These are phyloP conservation scores for Coremacera marginata DNA, from an alignment of 2,888 invertebrate species.

Conservation along the genomic window DNA sequence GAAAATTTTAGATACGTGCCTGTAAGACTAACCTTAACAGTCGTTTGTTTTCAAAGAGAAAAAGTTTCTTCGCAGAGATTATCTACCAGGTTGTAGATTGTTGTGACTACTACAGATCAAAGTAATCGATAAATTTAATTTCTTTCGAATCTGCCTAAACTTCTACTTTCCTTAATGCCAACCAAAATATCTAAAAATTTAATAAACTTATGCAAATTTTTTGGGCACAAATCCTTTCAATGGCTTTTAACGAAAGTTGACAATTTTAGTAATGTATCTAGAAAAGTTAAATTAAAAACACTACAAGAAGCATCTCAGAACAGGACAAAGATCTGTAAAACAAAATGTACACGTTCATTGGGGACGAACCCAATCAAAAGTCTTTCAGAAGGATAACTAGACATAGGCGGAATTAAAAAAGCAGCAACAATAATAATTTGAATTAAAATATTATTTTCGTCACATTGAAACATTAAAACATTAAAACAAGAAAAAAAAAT, in stretches of 20 bases:
- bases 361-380: background rate
- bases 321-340: background rate
- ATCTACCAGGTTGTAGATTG: no score
- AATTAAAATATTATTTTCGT: slow-evolving; percentile 31
- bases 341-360: background rate
- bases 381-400: background rate
- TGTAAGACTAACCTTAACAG: no score
- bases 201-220: slow-evolving; percentile 45
- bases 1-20: no score
- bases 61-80: no score
- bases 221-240: slow-evolving; percentile 47
- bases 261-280: slow-evolving; percentile 33
- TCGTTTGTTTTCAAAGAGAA: no score
- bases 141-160: no score
- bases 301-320: background rate
- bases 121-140: no score
- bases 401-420: background rate
- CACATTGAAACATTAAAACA: slow-evolving; percentile 24
- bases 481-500: background rate
- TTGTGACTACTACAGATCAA: no score
- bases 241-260: slow-evolving; percentile 39
- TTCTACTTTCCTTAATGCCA: background rate
- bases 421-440: slow-evolving; percentile 20
- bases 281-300: slow-evolving; percentile 34
- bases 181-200: background rate